These are phyloP conservation scores for Episyrphus balteatus DNA, from an alignment of 1,140 invertebrate species.

Conservation along the genomic window DNA sequence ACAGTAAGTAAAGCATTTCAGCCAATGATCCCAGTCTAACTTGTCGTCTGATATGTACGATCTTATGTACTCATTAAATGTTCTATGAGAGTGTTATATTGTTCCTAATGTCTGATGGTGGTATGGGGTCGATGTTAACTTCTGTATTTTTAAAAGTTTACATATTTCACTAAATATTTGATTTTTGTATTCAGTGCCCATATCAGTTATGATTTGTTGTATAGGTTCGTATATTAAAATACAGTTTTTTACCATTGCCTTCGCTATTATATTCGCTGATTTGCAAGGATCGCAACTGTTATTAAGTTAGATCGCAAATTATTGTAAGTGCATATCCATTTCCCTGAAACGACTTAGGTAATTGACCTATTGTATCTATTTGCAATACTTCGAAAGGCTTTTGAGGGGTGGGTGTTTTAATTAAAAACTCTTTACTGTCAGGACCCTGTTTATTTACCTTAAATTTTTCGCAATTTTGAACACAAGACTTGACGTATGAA, in stretches of 20 bases:
- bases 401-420: background rate
- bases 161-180: no score
- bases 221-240: background rate
- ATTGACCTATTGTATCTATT: background rate
- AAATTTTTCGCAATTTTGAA: background rate
- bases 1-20: background rate
- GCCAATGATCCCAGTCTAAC: no score
- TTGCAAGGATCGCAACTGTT: background rate
- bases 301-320: background rate
- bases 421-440: background rate
- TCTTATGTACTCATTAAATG: background rate
- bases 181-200: constrained; percentile 1
- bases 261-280: background rate
- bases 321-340: background rate
- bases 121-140: background rate
- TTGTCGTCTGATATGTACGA: background rate
- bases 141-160: background rate
- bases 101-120: no score
- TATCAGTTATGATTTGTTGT: background rate
- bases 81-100: background rate
- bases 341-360: background rate
- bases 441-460: background rate
- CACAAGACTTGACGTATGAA: background rate
- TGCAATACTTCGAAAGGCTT: background rate
- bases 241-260: background rate